phyloP scores from a whole-genome alignment of 2,797 vertebrate species.

The Morus bassanus region DNA sequence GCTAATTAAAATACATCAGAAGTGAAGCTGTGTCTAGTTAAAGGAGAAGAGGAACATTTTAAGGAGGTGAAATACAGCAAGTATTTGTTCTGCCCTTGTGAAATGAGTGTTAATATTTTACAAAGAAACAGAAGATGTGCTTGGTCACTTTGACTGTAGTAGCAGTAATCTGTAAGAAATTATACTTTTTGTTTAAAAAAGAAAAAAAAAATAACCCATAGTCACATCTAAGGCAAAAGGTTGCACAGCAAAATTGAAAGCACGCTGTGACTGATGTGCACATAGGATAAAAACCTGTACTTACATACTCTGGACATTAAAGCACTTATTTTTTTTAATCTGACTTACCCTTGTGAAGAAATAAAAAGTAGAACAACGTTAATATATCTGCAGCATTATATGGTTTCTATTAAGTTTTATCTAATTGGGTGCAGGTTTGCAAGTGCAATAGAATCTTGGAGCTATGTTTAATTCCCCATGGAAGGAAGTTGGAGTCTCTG shows the following conservation, averaged over 20 bases:
- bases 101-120: background rate
- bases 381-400: background rate
- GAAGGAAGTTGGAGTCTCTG: background rate
- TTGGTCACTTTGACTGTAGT: background rate
- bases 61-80: background rate
- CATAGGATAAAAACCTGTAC: background rate
- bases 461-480: background rate
- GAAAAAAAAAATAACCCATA: rapidly evolving
- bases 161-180: background rate
- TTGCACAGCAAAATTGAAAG: background rate
- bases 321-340: background rate
- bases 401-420: background rate
- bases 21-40: background rate
- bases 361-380: background rate
- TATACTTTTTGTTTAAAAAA: background rate
- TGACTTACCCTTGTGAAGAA: background rate
- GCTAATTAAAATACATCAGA: background rate
- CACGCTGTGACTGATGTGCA: background rate
- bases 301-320: background rate
- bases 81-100: background rate
- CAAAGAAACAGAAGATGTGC: background rate
- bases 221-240: background rate
- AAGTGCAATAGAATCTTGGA: background rate
- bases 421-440: background rate
- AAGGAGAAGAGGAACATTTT: background rate